Evolutionary conservation across 2,113 vertebrate species (phyloP).

Genomic region (Cnemophilus loriae): DNA sequence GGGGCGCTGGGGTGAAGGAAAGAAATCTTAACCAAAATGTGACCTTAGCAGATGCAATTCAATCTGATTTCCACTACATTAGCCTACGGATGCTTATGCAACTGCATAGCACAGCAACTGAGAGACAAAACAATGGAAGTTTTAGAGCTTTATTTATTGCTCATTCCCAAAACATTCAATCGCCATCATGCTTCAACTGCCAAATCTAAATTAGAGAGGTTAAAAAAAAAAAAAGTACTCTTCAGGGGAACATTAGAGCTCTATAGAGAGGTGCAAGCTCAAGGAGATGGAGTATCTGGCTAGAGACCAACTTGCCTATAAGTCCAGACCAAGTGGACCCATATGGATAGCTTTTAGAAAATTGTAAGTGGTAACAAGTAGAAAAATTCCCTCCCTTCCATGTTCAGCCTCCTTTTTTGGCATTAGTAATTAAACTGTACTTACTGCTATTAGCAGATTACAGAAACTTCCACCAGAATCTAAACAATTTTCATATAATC

Average conservation of each 20-base stretch:
- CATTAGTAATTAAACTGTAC: constrained; percentile 48
- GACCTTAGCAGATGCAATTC: constrained; percentile 60
- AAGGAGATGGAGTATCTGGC: constrained; percentile 74
- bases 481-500: constrained; percentile 43
- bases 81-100: constrained; percentile 56
- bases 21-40: constrained; percentile 46
- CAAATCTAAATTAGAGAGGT: constrained; percentile 70
- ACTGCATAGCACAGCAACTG: constrained; percentile 54
- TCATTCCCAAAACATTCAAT: constrained; percentile 70
- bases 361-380: constrained; percentile 40
- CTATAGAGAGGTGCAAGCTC: constrained; percentile 61
- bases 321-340: constrained; percentile 64
- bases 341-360: constrained; percentile 63
- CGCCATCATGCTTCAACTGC: constrained; percentile 55
- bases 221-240: constrained; percentile 28
- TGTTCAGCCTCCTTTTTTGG: constrained; percentile 12
- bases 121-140: constrained; percentile 65
- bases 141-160: constrained; percentile 73
- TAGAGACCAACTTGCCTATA: constrained; percentile 58
- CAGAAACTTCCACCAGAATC: constrained; percentile 36
- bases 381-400: constrained; percentile 15
- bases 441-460: constrained; percentile 37
- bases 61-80: constrained; percentile 46
- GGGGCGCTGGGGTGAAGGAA: too few species aligned
- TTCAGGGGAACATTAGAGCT: constrained; percentile 68